These are phyloP conservation scores for Ctenopoma multispine DNA, from an alignment of 2,797 vertebrate genomes.

Conservation along the genomic window DNA sequence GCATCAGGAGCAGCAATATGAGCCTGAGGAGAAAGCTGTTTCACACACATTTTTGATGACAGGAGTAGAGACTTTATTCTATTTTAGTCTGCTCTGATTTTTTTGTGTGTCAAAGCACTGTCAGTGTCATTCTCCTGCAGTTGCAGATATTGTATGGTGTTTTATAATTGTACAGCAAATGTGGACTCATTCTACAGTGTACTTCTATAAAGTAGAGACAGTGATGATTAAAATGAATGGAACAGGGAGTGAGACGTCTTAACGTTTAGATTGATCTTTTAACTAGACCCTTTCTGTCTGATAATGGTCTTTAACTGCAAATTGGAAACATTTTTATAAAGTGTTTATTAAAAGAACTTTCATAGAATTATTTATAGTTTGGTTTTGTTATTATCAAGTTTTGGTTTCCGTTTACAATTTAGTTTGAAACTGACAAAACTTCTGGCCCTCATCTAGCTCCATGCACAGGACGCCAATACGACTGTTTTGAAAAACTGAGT, in stretches of 20 bases:
- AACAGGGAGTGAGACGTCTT: too few species aligned
- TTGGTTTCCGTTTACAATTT: too few species aligned
- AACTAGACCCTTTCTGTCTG: too few species aligned
- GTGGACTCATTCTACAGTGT: background rate
- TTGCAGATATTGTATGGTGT: background rate
- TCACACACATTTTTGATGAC: slow-evolving; percentile 24
- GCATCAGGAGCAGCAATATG: slow-evolving; percentile 4
- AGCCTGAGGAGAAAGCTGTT: slow-evolving; percentile 13
- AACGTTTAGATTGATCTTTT: too few species aligned
- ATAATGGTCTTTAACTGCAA: too few species aligned
- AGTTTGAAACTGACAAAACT: too few species aligned
- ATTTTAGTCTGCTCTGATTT: background rate
- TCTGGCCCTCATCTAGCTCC: too few species aligned
- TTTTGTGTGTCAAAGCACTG: background rate
- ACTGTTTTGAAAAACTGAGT: background rate
- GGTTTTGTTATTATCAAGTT: too few species aligned
- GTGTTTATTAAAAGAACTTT: too few species aligned
- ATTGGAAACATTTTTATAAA: too few species aligned
- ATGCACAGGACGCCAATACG: background rate
- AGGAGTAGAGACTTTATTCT: slow-evolving; percentile 2
- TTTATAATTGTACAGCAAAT: background rate
- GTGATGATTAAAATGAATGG: too few species aligned
- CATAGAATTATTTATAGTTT: too few species aligned
- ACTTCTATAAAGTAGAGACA: background rate
- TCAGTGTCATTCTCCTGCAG: background rate